Base-by-base conservation (phyloP, 2,113 vertebrate species). In the Dicaeum eximium region DNA sequence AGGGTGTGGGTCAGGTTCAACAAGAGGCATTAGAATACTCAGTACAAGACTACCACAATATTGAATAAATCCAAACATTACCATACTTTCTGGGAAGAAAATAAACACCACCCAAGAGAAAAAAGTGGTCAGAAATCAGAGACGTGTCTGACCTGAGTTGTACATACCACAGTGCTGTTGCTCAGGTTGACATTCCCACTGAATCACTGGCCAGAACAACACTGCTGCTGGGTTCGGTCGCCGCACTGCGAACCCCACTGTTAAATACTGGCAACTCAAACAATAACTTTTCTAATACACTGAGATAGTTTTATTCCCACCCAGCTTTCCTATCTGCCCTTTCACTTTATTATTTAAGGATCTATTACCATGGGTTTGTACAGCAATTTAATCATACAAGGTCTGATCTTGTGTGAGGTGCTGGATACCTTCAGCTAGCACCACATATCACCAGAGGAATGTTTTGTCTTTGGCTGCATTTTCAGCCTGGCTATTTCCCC, bases 11-110 rank as follows among this genome's bases (percentile, higher is more conserved):
- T 95, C 70, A 90, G 28, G 10, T 82, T 94, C 74, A 85, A 50
- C 13, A 28, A 47, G 30, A 85, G 15, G 7, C 42, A 72, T 79
- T 82, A 64, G 73, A 94, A 87, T 77, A 92, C 8, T 19, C 48
- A 80, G 42, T 33, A 53, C 53, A 85, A 72, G 66, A 44, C 42
- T 81, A 51, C 50, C 80, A 75, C 40, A 65, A 61, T 48, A 67
- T 18, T 89, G 50, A 87, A 84, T 82, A 91, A 96, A 94, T 42
- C 84, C 91, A 92, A 95, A 85, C 40, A 86, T 91, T 84, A 74
- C 61, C 87, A 65, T 79, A 87, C 69, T 95, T 97, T 95, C 93
- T 80, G 70, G 23, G 84, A 95, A 93, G 87, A 95, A 97, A 97
- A 95, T 95, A 95, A 96, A 94, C 90, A 95, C 58, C 23, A 91